Evolutionary conservation across 2,797 vertebrate genomes (phyloP).

Genomic region (Monodelphis domestica): DNA sequence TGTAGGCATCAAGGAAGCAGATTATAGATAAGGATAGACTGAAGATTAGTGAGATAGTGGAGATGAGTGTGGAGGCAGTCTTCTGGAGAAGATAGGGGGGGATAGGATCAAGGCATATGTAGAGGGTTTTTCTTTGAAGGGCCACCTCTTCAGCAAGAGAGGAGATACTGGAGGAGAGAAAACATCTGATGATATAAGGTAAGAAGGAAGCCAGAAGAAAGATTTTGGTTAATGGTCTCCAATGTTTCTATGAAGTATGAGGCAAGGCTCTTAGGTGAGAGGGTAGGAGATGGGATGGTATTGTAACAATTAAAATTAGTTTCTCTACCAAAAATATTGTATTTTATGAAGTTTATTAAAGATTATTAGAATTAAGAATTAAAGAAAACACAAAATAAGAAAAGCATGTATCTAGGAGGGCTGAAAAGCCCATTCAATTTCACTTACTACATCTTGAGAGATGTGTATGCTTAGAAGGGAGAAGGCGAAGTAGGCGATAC

Average conservation of each 20-base stretch:
- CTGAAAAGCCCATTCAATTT: no score
- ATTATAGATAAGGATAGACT: background rate
- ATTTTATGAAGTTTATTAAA: no score
- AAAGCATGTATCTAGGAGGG: no score
- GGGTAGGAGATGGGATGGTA: background rate
- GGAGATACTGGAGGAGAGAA: background rate
- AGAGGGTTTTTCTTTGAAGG: background rate
- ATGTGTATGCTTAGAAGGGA: no score
- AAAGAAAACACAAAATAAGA: no score
- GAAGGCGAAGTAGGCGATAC: no score
- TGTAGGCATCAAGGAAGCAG: background rate
- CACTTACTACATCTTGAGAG: no score
- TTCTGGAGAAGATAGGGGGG: background rate
- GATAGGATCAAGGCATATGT: background rate
- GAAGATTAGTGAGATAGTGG: background rate
- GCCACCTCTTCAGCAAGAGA: background rate
- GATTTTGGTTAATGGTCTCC: background rate
- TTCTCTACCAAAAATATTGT: no score
- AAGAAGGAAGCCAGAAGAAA: background rate
- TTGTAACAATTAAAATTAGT: no score
- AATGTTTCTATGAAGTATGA: background rate
- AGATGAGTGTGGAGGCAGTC: background rate
- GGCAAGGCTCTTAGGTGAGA: background rate
- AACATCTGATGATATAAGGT: background rate
- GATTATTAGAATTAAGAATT: no score